phyloP scores from a whole-genome alignment of 1,140 invertebrate species.

The Laupala kohalensis region DNA sequence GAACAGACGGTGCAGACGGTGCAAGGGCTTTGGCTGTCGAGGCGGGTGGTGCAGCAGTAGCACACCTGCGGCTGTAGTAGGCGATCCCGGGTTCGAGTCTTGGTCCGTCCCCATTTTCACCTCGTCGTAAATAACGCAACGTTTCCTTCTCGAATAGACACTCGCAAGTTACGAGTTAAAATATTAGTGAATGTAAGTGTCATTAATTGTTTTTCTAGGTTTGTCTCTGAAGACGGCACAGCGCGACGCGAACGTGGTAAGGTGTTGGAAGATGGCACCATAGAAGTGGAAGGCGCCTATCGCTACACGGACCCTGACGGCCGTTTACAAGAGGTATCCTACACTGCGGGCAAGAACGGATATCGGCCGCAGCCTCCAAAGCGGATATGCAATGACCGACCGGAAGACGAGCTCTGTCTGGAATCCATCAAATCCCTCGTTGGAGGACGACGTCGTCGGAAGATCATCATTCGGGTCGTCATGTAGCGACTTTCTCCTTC shows the following conservation, averaged over 20 bases:
- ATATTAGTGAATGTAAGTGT: no score
- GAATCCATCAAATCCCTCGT: neutral
- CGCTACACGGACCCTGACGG: slow-evolving; percentile 19
- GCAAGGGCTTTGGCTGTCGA: no score
- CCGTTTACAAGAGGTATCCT: slow-evolving; percentile 14
- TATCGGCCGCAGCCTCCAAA: slow-evolving; percentile 2
- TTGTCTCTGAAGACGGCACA: neutral
- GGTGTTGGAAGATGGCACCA: neutral
- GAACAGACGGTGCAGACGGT: no score
- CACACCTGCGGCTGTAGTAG: no score
- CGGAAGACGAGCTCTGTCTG: neutral
- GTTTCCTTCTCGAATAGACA: no score
- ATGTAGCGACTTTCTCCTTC: neutral
- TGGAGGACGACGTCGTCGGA: no score
- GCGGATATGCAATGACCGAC: neutral
- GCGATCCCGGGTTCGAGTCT: no score
- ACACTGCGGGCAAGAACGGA: slow-evolving; percentile 18
- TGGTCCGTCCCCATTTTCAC: no score
- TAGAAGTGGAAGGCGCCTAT: slow-evolving; percentile 13
- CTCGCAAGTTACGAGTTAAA: no score
- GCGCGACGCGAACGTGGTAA: neutral
- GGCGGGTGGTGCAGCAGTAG: no score
- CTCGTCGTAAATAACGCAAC: no score
- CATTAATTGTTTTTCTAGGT: no score
- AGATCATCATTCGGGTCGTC: neutral